Base-by-base conservation (phyloP, 2,888 invertebrate genomes). In the Stenoptilia bipunctidactyla region DNA sequence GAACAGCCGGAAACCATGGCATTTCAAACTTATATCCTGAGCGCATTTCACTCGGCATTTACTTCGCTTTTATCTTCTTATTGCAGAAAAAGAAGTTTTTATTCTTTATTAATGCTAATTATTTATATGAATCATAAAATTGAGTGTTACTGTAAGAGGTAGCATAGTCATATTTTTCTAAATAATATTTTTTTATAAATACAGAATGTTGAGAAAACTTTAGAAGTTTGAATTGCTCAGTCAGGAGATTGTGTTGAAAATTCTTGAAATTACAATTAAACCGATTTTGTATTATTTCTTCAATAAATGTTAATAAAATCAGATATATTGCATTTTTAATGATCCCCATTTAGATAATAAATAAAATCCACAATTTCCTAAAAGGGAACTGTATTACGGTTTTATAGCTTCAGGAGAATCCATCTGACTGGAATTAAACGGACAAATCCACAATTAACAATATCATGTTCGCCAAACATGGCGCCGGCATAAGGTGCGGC, bases 281-380 rank as follows among this genome's bases (percentile, higher is more conserved):
- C 66, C 70, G 72, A 66, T 77, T 80, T 80, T 79, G 76, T 79
- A 80, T 79, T 77, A 79, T 79, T 79, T 80, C 79, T 80, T 79
- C 77, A 80, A 79, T 82, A 82, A 80, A 82, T 82, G 82, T 82
- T 82, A 77, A 80, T 80, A 79, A 80, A 82, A 80, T 80, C 79
- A 72, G 54, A 49, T n/a, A 46, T 36, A 45, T 30, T 15, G 27
- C 45, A 50, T 59, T 58, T 20, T 20, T 20, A 20, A n/a, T n/a
- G n/a, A n/a, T n/a, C n/a, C n/a, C n/a, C n/a, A n/a, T n/a, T n/a
- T n/a, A n/a, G n/a, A n/a, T n/a, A n/a, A n/a, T n/a, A n/a, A n/a
- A n/a, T n/a, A n/a, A n/a, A n/a, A n/a, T n/a, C n/a, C n/a, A n/a
- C n/a, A n/a, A n/a, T n/a, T n/a, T n/a, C n/a, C n/a, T n/a, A n/a